These are phyloP conservation scores for Nothoprocta perdicaria DNA, from an alignment of 2,113 vertebrate genomes.

Conservation along the genomic window DNA sequence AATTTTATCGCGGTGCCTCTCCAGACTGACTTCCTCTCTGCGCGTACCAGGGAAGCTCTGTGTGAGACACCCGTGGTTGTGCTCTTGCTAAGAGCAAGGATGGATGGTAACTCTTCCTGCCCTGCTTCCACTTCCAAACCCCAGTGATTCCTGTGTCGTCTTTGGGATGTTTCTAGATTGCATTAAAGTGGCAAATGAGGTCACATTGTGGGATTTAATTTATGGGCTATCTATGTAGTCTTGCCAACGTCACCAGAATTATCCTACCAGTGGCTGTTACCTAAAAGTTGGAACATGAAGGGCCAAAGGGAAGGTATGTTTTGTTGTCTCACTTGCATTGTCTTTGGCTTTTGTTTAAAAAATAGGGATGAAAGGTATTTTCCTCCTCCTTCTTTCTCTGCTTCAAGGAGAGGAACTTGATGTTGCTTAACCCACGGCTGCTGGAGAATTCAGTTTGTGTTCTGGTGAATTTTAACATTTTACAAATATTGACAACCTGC, in stretches of 20 bases:
- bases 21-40: slow-evolving; percentile 6
- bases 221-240: not conserved
- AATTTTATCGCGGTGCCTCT: not conserved
- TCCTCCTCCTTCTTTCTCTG: not conserved
- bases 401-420: not conserved
- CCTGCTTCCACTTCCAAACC: not conserved
- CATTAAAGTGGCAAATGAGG: slow-evolving; percentile 4
- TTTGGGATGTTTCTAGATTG: not conserved
- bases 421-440: not conserved
- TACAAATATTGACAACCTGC: not conserved
- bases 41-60: not conserved
- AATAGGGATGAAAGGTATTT: not conserved
- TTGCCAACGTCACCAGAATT: not conserved
- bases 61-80: accelerated
- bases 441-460: slow-evolving; percentile 16
- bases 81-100: not conserved
- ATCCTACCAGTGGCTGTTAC: not conserved
- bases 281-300: not conserved
- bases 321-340: not conserved
- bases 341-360: not conserved
- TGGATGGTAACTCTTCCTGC: not conserved
- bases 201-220: not conserved
- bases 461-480: slow-evolving; percentile 47
- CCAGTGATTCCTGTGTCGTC: slow-evolving; percentile 14
- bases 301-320: not conserved